phyloP scores from a whole-genome alignment of 1,140 invertebrate genomes.

The Brachionus plicatilis region DNA sequence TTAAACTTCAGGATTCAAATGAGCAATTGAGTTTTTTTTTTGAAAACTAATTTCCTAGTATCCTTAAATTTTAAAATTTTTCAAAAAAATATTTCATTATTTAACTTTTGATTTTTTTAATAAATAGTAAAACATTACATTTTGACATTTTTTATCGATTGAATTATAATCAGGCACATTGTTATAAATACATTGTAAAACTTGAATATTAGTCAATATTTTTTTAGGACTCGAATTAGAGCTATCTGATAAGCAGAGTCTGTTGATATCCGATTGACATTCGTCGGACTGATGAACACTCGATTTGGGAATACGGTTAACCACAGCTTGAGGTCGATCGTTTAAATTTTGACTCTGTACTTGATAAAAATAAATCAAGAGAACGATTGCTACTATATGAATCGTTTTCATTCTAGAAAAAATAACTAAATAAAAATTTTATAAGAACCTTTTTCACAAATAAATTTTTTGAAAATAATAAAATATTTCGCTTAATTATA shows the following conservation, averaged over 20 bases:
- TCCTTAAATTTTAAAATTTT: too few relatives aligned
- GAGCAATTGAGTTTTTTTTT: too few relatives aligned
- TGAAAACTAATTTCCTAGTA: too few relatives aligned
- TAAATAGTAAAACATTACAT: neutral
- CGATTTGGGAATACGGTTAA: neutral
- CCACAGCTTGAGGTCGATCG: neutral
- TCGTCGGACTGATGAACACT: neutral
- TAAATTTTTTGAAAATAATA: neutral
- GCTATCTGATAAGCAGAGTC: neutral
- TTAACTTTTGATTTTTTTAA: neutral
- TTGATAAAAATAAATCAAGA: neutral
- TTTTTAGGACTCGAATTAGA: neutral
- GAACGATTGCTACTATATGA: neutral
- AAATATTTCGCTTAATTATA: neutral
- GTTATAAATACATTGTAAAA: constrained; percentile 22
- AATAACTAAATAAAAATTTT: neutral
- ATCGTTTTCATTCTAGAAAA: neutral
- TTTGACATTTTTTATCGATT: constrained; percentile 36
- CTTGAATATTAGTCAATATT: neutral
- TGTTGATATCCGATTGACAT: constrained; percentile 1
- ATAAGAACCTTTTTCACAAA: neutral
- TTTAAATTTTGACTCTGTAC: neutral
- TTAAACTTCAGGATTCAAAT: too few relatives aligned
- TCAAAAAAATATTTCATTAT: too few relatives aligned
- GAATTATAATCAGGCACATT: neutral